Evolutionary conservation across 2,113 vertebrate genomes (phyloP).

Genomic region (Ochotona princeps): DNA sequence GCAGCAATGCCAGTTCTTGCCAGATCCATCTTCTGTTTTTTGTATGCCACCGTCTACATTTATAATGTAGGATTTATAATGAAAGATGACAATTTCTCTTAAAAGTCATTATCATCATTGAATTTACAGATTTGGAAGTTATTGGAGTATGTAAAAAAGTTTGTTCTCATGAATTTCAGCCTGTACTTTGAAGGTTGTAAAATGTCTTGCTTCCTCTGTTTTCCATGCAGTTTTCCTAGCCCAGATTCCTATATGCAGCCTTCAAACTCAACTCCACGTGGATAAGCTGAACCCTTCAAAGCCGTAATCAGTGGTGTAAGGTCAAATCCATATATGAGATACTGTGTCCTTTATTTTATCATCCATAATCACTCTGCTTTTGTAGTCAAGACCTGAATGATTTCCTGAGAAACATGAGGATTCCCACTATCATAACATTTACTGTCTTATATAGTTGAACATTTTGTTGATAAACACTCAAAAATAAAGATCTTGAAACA

Average conservation of each 20-base stretch:
- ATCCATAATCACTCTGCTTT: neutral
- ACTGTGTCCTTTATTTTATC: neutral
- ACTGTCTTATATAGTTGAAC: neutral
- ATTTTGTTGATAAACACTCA: neutral
- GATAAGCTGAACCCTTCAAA: neutral
- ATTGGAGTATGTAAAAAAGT: accelerated
- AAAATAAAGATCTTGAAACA: neutral
- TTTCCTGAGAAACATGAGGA: neutral
- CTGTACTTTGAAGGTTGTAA: neutral
- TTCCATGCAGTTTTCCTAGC: neutral
- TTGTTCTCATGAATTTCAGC: neutral
- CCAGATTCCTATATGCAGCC: neutral
- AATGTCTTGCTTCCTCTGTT: neutral
- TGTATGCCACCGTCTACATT: neutral
- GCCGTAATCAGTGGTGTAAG: neutral
- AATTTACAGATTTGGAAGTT: too few relatives aligned
- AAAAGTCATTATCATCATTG: neutral
- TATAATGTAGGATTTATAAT: neutral
- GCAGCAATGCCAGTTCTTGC: neutral
- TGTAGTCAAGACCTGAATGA: neutral
- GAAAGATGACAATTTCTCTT: neutral
- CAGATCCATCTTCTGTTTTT: neutral
- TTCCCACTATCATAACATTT: neutral
- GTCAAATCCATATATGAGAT: neutral
- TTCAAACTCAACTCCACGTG: neutral